Evolutionary conservation across 2,113 vertebrate species (phyloP), one percentile per base, ranked within the genome.

Genomic region (Orcinus orca): DNA sequence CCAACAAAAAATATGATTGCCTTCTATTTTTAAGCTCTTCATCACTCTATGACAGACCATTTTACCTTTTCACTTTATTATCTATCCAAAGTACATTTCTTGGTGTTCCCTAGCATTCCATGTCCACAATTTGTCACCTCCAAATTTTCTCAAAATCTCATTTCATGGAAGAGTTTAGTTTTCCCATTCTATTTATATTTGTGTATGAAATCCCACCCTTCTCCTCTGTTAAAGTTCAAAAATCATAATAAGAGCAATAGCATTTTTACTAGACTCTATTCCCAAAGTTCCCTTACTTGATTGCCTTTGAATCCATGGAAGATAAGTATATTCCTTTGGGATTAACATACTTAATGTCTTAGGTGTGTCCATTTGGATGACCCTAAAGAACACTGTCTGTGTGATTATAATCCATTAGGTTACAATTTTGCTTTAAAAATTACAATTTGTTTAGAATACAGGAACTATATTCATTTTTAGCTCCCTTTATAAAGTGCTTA

Each of bases 91-190:
- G 18, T 23, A 38, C 2, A 38, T 60, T 60, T 67, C 36, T 38
- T 65, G 4, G 50, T 41, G 60, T 38, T 68, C 62, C 60, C n/a
- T 47, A 82, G 67, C 60, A 83, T 50, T 67, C 33, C 47, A 50
- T 33, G 25, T 60, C 31, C 47, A 82, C 94, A 62, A 77, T 84
- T 44, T 92, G 55, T 25, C 17, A 53, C 18, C 60, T 74, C 8
- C 68, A 84, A 89, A 63, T 88, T 71, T 63, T 88, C 31, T 95
- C 55, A 53, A 88, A 88, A 88, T 62, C 47, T 93, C 31, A 58
- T 36, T 95, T 86, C 47, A 73, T 60, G 3, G 33, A 74, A 90
- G 17, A 67, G 13, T 53, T 86, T 31, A 29, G 13, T 60, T 81
- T 83, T 44, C 20, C 55, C 6, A 86, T 26, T 70, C 26, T 36